Evolutionary conservation across 2,113 vertebrate genomes (phyloP), one percentile per base, ranked within the genome.

Genomic region (Rhinogobius similis): DNA sequence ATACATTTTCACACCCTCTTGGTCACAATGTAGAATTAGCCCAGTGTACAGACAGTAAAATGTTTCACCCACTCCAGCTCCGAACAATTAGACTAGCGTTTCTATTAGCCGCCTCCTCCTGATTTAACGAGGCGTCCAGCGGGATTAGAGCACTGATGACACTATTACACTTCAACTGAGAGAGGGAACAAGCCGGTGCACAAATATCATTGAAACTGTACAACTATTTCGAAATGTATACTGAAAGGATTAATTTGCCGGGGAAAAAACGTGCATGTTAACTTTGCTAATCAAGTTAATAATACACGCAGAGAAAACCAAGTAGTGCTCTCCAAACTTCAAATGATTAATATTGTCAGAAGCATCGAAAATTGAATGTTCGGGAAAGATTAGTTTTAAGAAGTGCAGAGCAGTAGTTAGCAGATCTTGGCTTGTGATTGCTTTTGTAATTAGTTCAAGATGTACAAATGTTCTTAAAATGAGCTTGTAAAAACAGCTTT

Each of bases 111-210:
- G 77, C 82, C 81, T 72, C 84, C 76, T 76, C 73, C 72, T 80
- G 80, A 81, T 82, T 87, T 84, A 88, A 88, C 88, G 88, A 86
- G 81, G 89, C 82, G 81, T 74, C 87, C 81, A 84, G 79, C 72
- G 83, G 82, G 80, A 86, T 89, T 86, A 85, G 68, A 77, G 76
- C 76, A 61, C 72, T 77, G 86, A 90, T 86, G 83, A 86, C 85
- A 86, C 85, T 81, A 87, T 86, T 83, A 86, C 62, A 78, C 75
- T 61, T 81, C 75, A 76, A 87, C 83, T 85, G 85, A 83, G 84
- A 86, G 82, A 84, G 68, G 68, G 77, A 86, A 79, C 70, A 79
- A 81, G 71, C 67, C 69, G 75, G 78, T 83, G 83, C 70, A 72
- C 74, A 76, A 87, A 85, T 85, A 86, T 83, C 67, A 86, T 77